phyloP scores from a whole-genome alignment of 2,888 invertebrate species.

The Penaeus monodon region DNA sequence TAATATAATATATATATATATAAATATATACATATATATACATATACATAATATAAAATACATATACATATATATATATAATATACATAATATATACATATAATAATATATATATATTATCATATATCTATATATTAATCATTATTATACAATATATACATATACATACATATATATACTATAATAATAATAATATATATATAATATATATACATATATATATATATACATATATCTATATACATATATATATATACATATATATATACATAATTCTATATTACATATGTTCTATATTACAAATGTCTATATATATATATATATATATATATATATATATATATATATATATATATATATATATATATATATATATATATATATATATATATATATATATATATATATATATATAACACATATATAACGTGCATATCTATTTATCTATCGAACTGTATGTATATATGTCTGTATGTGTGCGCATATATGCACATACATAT shows the following conservation, averaged over 20 bases:
- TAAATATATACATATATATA: slow-evolving; percentile 8
- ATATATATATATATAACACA: background rate
- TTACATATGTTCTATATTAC: too few species aligned
- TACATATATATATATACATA: too few species aligned
- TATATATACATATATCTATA: too few species aligned
- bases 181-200: too few species aligned
- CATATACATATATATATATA: slow-evolving; percentile 10
- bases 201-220: too few species aligned
- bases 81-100: too few species aligned
- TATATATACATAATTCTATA: too few species aligned
- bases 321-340: slow-evolving; percentile 15
- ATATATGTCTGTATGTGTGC: too few species aligned
- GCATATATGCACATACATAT: too few species aligned
- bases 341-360: slow-evolving; percentile 20
- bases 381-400: slow-evolving; percentile 21
- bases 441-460: background rate
- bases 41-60: background rate
- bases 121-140: too few species aligned
- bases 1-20: slow-evolving; percentile 21
- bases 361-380: slow-evolving; percentile 2
- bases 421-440: background rate
- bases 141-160: too few species aligned
- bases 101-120: too few species aligned
- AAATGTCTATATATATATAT: background rate
- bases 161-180: background rate